Evolutionary conservation across 2,797 vertebrate species (phyloP).

Genomic region (Enteromius treurensis): DNA sequence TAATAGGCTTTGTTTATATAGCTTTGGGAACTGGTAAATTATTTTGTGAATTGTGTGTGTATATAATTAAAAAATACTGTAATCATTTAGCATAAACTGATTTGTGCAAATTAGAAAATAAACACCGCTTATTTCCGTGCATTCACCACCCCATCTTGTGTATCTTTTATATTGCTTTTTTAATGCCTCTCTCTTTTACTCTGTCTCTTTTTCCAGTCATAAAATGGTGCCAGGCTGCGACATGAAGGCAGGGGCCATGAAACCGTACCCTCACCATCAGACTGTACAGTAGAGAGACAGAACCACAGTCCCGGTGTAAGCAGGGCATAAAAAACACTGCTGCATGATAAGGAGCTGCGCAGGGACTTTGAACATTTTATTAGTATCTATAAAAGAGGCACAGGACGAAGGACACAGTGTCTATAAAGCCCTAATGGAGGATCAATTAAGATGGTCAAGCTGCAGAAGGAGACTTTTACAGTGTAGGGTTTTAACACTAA

Average conservation of each 20-base stretch:
- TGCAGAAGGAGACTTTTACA: conserved; percentile 57
- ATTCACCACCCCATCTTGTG: background rate
- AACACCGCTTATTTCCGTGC: conserved; percentile 7
- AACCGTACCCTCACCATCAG: conserved; percentile 56
- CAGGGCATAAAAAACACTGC: conserved; percentile 55
- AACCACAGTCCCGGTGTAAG: conserved; percentile 46
- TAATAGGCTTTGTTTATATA: background rate
- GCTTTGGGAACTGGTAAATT: background rate
- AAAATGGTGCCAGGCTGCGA: conserved; percentile 59
- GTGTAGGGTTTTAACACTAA: conserved; percentile 51
- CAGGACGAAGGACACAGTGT: conserved; percentile 59
- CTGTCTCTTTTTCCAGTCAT: conserved; percentile 54
- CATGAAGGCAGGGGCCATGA: conserved; percentile 51
- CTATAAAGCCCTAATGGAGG: conserved; percentile 66
- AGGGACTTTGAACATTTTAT: conserved; percentile 64
- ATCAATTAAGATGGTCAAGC: conserved; percentile 66
- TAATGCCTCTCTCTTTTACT: conserved; percentile 56
- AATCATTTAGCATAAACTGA: conserved; percentile 52
- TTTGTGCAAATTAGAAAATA: conserved; percentile 72
- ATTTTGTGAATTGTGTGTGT: background rate
- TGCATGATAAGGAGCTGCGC: conserved; percentile 60
- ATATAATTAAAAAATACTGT: background rate
- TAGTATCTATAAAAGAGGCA: conserved; percentile 60
- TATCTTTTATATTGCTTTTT: conserved; percentile 38
- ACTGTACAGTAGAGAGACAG: conserved; percentile 56